Conservation (phyloP, 1,140 invertebrate species). For the Drosophila lacteicornis region DNA sequence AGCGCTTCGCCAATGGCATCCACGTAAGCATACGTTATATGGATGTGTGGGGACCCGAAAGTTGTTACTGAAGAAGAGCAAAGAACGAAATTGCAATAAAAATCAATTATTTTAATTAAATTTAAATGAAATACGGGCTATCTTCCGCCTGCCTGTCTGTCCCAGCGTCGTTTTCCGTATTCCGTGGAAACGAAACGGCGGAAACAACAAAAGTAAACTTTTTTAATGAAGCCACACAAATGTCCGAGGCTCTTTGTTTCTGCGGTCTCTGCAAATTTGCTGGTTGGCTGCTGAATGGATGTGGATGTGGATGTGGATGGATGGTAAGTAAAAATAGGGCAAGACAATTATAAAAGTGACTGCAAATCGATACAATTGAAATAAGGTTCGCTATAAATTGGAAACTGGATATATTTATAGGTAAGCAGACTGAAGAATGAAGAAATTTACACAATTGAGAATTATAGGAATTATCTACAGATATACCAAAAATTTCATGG, state of each 20-base stretch:
- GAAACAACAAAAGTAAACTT: constrained; percentile 19
- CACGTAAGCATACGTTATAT: constrained; percentile 46
- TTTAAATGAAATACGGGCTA: constrained; percentile 64
- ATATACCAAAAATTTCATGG: neutral
- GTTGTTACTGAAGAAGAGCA: constrained; percentile 58
- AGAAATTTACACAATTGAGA: neutral
- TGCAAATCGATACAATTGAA: constrained; percentile 67
- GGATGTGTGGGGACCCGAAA: constrained; percentile 41
- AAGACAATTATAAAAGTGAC: constrained; percentile 20
- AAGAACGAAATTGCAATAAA: constrained; percentile 48
- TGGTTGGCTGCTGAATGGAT: constrained; percentile 7
- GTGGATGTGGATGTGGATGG: neutral
- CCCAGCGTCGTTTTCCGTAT: neutral
- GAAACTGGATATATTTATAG: neutral
- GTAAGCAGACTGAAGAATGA: neutral
- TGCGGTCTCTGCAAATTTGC: constrained; percentile 42
- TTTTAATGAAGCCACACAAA: constrained; percentile 49
- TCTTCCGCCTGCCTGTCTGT: neutral
- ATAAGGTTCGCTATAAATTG: constrained; percentile 21
- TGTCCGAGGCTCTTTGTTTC: constrained; percentile 31
- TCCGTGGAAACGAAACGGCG: constrained; percentile 5
- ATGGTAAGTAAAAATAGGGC: constrained; percentile 17
- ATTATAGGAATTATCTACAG: neutral
- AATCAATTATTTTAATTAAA: constrained; percentile 82
- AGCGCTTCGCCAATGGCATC: constrained; percentile 35